Conservation (phyloP, 1,140 invertebrate genomes). For the Dendrolimus punctatus region DNA sequence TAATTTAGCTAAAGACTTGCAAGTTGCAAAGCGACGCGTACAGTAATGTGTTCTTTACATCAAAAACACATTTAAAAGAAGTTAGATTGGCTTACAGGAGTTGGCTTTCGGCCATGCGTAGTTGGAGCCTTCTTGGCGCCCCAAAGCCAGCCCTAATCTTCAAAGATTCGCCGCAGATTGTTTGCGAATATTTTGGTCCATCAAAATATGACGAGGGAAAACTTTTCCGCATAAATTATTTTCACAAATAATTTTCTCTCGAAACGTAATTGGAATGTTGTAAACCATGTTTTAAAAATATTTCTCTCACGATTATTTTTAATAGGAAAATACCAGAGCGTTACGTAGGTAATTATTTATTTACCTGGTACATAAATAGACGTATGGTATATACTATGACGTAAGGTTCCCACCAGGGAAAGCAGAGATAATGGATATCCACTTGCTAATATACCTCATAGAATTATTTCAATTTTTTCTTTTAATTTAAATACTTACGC, state of each 20-base stretch:
- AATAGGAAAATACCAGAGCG: no score
- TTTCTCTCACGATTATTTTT: no score
- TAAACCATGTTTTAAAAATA: not conserved
- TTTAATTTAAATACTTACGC: no score
- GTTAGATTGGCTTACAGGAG: conserved; percentile 69
- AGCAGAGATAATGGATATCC: no score
- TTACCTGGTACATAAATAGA: no score
- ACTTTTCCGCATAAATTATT: conserved; percentile 55
- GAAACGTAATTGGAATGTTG: conserved; percentile 9
- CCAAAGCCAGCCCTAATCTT: conserved; percentile 62
- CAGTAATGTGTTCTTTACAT: conserved; percentile 67
- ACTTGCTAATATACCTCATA: no score
- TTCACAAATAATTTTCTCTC: conserved; percentile 10
- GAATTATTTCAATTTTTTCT: no score
- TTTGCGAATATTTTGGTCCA: conserved; percentile 57
- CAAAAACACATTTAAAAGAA: conserved; percentile 72
- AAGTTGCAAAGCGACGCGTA: conserved; percentile 50
- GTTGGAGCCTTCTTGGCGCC: conserved; percentile 58
- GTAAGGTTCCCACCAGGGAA: no score
- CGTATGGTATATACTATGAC: no score
- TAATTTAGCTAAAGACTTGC: conserved; percentile 60
- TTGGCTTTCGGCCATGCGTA: conserved; percentile 64
- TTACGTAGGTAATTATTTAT: no score
- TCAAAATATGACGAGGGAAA: conserved; percentile 55
- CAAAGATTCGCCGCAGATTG: conserved; percentile 60